Evolutionary conservation across 2,888 invertebrate genomes (phyloP), one percentile per base, ranked within the genome.

Genomic region (Ennomos fuscantarius): DNA sequence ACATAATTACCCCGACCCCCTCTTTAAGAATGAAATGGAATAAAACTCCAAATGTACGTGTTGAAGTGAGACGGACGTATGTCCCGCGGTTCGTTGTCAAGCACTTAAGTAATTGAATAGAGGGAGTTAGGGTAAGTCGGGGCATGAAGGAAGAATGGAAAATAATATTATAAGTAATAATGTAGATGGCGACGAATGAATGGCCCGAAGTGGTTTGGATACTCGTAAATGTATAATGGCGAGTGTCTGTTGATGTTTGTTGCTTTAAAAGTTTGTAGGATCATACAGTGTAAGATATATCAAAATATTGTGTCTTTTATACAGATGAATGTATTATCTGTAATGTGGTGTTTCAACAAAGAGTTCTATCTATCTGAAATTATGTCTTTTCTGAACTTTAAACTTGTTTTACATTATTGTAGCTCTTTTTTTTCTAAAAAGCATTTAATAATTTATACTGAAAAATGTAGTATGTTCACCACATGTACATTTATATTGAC

Each of bases 21-120:
- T 81, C 81, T 78, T 73, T 76, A 72, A 65, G 74, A 78, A 60
- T 54, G 64, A 74, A 81, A 77, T 45, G 64, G 61, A 62, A 76
- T 65, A 54, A 65, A 41, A 53, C 44, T 57, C 24, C 32, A 43
- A 54, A 44, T 61, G 40, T 70, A 74, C 65, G 70, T 64, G 77
- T 71, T 61, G 65, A 75, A 87, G 66, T 60, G 79, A 79, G 87
- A 87, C 64, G 51, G 68, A 43, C 60, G 63, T 80, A 84, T 67
- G 69, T 74, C 67, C 60, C 72, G 72, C 72, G 78, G 78, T 77
- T 73, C 74, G 78, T 76, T 75, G 72, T 72, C 70, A 71, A 84
- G 84, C 89, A 90, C 90, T 91, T 89, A 90, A 87, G 89, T 92
- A 90, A 91, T 91, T 90, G 89, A 89, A 89, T 81, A 78, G 79